phyloP scores from a whole-genome alignment of 2,113 vertebrate genomes.

The Pterocles burchelli region DNA sequence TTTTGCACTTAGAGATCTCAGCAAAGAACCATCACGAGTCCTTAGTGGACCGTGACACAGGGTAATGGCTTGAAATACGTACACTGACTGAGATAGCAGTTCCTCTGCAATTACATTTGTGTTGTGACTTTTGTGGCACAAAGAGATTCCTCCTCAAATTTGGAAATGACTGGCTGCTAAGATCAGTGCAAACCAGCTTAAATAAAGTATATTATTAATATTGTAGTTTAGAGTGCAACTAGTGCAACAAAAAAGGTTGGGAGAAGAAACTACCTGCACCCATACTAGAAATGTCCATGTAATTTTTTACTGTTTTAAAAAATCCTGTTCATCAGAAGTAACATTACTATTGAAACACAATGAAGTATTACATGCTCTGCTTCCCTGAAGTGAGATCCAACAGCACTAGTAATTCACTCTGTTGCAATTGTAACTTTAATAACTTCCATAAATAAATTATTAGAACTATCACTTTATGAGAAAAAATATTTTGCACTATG shows the following conservation, averaged over 20 bases:
- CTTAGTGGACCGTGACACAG: too few species aligned
- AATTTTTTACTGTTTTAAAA: neutral
- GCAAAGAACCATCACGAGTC: too few species aligned
- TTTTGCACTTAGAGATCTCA: too few species aligned
- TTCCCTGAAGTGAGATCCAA: neutral
- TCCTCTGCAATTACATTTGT: neutral
- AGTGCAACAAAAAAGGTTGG: neutral
- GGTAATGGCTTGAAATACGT: neutral
- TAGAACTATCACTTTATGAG: conserved; percentile 1
- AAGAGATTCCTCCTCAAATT: neutral
- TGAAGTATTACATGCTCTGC: neutral
- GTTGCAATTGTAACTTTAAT: neutral
- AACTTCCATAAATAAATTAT: conserved; percentile 30
- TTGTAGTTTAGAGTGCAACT: neutral
- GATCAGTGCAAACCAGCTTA: neutral
- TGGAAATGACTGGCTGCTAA: neutral
- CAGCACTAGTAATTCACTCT: neutral
- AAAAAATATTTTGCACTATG: conserved; percentile 9
- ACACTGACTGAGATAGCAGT: neutral
- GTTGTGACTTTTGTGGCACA: neutral
- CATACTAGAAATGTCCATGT: neutral
- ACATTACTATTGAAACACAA: neutral
- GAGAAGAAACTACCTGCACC: neutral
- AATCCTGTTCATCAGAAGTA: neutral
- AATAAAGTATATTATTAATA: neutral